These are phyloP conservation scores for Eilema griseolum DNA, from an alignment of 2,888 invertebrate genomes.

Conservation along the genomic window DNA sequence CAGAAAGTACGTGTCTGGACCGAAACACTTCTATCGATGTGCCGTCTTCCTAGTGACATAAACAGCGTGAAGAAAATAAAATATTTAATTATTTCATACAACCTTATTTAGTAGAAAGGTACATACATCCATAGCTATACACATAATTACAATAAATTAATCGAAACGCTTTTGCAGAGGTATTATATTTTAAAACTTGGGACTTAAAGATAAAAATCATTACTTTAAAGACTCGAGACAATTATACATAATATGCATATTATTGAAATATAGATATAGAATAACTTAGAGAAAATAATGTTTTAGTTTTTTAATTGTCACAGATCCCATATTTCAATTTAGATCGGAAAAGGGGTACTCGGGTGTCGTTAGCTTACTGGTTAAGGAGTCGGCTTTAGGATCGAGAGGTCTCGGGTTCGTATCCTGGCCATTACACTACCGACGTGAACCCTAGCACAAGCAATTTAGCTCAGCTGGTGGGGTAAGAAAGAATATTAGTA, in stretches of 20 bases:
- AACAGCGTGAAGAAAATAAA: neutral
- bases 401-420: too few relatives aligned
- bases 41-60: neutral
- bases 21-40: neutral
- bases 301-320: too few relatives aligned
- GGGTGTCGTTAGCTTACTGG: too few relatives aligned
- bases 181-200: slow-evolving; percentile 26
- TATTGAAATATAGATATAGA: too few relatives aligned
- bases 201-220: neutral
- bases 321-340: too few relatives aligned
- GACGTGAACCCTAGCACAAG: too few relatives aligned
- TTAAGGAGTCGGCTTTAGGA: too few relatives aligned
- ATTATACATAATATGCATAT: neutral
- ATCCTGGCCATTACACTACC: too few relatives aligned
- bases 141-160: slow-evolving; percentile 49
- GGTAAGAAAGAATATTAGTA: too few relatives aligned
- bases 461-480: too few relatives aligned
- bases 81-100: slow-evolving; percentile 2
- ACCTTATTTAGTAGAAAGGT: slow-evolving; percentile 12
- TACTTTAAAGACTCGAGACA: neutral
- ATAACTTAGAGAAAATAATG: neutral
- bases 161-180: slow-evolving; percentile 40
- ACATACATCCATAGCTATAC: slow-evolving; percentile 21
- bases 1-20: too few relatives aligned
- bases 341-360: too few relatives aligned